phyloP scores from a whole-genome alignment of 2,888 invertebrate species.

The Lasioglossum oenotherae region DNA sequence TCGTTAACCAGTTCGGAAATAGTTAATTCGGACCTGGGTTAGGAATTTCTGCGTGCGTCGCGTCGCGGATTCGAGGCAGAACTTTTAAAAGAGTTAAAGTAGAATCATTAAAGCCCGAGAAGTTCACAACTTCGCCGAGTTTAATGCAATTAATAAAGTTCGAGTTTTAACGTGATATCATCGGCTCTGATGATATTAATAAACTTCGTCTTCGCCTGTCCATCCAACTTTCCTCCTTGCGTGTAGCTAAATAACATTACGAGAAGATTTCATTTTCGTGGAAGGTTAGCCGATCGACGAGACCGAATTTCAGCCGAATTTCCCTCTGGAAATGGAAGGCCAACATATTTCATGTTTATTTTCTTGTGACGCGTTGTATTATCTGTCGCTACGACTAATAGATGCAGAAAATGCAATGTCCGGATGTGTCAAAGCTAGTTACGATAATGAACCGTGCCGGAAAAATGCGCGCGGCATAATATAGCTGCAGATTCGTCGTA shows the following conservation, averaged over 20 bases:
- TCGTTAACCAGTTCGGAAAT: background rate
- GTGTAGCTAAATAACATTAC: background rate
- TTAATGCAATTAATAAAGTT: constrained; percentile 1
- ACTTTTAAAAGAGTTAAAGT: constrained; percentile 1
- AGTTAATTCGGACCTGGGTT: background rate
- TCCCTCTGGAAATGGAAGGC: background rate
- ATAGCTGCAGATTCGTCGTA: too few relatives aligned
- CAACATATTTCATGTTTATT: background rate
- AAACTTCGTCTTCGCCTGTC: background rate
- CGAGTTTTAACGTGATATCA: background rate
- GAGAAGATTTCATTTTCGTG: background rate
- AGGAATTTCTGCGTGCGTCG: background rate
- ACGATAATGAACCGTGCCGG: too few relatives aligned
- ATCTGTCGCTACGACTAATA: too few relatives aligned
- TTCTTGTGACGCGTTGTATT: too few relatives aligned
- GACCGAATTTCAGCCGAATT: background rate
- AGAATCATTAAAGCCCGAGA: background rate
- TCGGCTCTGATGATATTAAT: constrained; percentile 3
- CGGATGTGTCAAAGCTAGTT: too few relatives aligned
- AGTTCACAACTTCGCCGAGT: background rate
- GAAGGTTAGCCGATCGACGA: too few relatives aligned
- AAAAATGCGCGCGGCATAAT: too few relatives aligned
- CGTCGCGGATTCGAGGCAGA: background rate
- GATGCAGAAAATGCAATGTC: too few relatives aligned
- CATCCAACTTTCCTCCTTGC: background rate